Conservation (phyloP, 2,888 invertebrate species). For the Stenoptilia bipunctidactyla region DNA sequence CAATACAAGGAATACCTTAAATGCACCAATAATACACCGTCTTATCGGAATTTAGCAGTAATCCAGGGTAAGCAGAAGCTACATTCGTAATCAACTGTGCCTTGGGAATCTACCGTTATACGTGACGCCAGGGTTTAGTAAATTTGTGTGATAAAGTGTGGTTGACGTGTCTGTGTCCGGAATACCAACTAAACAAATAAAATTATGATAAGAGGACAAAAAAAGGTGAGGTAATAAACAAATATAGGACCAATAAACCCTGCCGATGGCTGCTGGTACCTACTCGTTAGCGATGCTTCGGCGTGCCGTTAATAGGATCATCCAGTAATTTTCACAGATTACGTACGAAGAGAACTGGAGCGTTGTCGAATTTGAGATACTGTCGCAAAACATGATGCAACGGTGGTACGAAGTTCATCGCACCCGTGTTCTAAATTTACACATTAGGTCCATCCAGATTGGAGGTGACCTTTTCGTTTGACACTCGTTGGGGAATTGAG, state of each 20-base stretch:
- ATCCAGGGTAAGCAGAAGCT: no score
- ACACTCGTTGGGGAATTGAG: conserved; percentile 47
- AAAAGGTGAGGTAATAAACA: conserved; percentile 13
- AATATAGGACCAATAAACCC: conserved; percentile 17
- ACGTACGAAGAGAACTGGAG: no score
- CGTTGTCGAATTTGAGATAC: no score
- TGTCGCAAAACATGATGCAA: neutral
- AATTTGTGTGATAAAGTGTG: conserved; percentile 46
- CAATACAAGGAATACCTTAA: no score
- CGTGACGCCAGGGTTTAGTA: neutral
- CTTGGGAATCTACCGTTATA: neutral
- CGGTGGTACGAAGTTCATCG: conserved; percentile 26
- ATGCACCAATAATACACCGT: no score
- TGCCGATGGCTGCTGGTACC: conserved; percentile 40
- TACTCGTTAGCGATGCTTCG: no score
- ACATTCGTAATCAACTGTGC: no score
- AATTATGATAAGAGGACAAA: conserved; percentile 17
- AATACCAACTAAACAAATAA: conserved; percentile 45
- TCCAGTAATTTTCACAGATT: no score
- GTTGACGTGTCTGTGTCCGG: conserved; percentile 54
- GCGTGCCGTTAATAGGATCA: no score
- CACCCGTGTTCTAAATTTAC: conserved; percentile 33
- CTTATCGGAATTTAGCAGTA: no score
- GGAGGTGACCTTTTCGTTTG: conserved; percentile 51
- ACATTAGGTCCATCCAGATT: conserved; percentile 34